Percentiles rank a stretch among this genome's conserved stretches.
These are phyloP conservation scores for Heteropelma amictum DNA, from an alignment of 2,888 invertebrate species.

Conservation along the genomic window DNA sequence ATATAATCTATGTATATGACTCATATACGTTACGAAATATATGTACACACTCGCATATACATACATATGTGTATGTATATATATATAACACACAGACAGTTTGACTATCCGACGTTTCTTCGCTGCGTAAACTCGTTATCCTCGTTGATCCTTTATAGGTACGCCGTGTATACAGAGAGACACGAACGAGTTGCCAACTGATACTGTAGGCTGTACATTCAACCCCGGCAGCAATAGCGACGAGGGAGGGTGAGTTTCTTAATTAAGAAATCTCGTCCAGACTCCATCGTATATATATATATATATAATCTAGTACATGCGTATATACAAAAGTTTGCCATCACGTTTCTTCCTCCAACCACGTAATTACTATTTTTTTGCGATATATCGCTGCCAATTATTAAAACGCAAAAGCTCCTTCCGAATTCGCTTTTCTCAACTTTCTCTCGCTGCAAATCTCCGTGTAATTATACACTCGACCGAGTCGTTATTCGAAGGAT, in stretches of 20 bases:
- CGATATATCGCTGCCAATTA: background rate
- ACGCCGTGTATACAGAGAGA: background rate
- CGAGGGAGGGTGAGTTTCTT: conserved; percentile 48
- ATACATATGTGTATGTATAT: no score
- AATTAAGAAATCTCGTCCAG: conserved; percentile 44
- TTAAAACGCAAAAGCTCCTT: background rate
- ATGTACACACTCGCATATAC: no score
- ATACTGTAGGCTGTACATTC: conserved; percentile 23
- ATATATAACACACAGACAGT: background rate
- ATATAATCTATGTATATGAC: background rate
- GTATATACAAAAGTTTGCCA: conserved; percentile 14
- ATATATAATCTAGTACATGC: background rate
- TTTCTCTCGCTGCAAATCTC: conserved; percentile 5
- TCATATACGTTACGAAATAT: background rate
- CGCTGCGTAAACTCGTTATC: conserved; percentile 20
- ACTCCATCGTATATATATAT: no score
- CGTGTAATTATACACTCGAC: background rate
- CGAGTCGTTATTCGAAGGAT: no score
- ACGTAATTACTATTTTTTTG: conserved; percentile 25
- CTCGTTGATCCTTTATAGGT: conserved; percentile 13
- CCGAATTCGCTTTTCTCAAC: background rate
- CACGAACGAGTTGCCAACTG: background rate
- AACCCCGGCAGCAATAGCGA: conserved; percentile 43
- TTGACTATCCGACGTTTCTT: conserved; percentile 23
- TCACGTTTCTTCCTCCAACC: background rate